Base-by-base conservation (phyloP, 2,888 invertebrate genomes). In the Scaeva pyrastri region DNA sequence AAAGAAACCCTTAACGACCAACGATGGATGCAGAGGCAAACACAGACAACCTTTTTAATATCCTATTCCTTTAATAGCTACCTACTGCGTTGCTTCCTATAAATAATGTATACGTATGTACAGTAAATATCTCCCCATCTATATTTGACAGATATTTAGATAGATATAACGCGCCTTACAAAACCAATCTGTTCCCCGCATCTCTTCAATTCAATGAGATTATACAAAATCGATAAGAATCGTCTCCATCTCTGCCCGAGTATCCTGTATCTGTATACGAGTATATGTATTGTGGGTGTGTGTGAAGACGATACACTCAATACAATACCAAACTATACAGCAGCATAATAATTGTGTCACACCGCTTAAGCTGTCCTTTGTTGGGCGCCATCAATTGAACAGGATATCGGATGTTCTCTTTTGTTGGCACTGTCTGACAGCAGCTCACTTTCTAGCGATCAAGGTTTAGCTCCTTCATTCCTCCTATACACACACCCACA, bases 351-450 rank as follows among this genome's bases (percentile, higher is more conserved):
- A 81, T 76, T 81, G 81, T 81, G 85, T 76, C 66, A 72, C 68
- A 68, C 68, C 76, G 85, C 72, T 77, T 77, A 72, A 85, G 60
- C 68, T 31, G 62, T 43, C 56, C 72, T 77, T 85, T 85, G 85
- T 85, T 70, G 72, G 73, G 81, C 68, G 76, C 68, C 68, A 73
- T 77, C 60, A 56, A 75, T 76, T 76, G 75, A 76, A 80, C 50
- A 75, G 58, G 66, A 80, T 80, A 72, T 83, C 78, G 83, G 78
- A 83, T 78, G 73, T 78, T 72, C 72, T 45, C 72, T 82, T 75
- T 70, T 68, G 64, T 74, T 73, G 74, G 70, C 41, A 56, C 48
- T 52, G 48, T 74, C 11, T 50, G 84, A 66, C 79, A 79, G 71
- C 60, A 74, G 79, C 23, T 68, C 68, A 75, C 80, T 75, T 66